Evolutionary conservation across 1,140 invertebrate species (phyloP), one percentile per base, ranked within the genome.

Genomic region (Diachasma alloeum): DNA sequence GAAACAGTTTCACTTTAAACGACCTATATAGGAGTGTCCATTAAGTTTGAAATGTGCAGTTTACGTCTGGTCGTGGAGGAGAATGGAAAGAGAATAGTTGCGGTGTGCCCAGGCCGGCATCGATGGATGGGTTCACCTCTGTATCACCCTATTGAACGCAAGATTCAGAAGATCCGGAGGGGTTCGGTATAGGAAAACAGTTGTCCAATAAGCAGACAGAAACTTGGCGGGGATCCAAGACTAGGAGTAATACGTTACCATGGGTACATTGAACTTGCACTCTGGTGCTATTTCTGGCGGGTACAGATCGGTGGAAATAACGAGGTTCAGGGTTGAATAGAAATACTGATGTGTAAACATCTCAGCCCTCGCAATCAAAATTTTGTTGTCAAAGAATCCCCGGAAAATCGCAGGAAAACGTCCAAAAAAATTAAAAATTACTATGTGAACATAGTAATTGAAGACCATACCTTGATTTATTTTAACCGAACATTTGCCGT

Each of bases 141-240:
- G 31, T 48, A 26, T 31, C 24, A 17, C 48, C 13, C 8, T 39
- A 53, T 73, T 36, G 48, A 56, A 73, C 19, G 6, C 17, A 13
- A 74, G 72, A 74, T 74, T 56, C 19, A n/a, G 67, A 56, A 69
- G 44, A 44, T 15, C 59, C 53, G 59, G 37, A 68, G 24, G 42
- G 31, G 53, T 26, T 67, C 69, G 73, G 10, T 42, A 42, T 71
- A 71, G 68, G 72, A 72, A 78, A 6, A 71, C 68, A 78, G 78
- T 81, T 78, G 69, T 76, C 78, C 82, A 84, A 85, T 85, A 85
- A 86, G 82, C 82, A 82, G 81, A 76, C 77, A 79, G 83, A 83
- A 87, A 85, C 84, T 85, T 88, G 86, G 86, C 85, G 80, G 69
- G 44, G 39, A 73, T 85, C 85, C 86, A 89, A 53, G n/a, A 79